A percentile compares a stretch with the other conserved stretches of the same genome.
phyloP scores from a whole-genome alignment of 2,888 invertebrate genomes.

The Agrotis puta region DNA sequence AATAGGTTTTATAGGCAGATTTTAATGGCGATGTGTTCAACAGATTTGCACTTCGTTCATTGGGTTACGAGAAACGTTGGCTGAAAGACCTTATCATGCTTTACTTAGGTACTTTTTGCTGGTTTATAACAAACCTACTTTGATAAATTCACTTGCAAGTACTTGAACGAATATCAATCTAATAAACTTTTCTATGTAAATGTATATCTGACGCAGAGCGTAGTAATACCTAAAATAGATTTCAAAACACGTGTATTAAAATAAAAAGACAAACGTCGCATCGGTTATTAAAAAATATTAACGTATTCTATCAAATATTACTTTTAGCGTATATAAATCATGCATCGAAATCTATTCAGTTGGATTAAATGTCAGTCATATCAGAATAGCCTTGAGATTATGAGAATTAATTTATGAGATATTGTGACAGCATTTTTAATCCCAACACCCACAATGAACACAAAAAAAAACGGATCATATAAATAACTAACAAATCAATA shows the following conservation, averaged over 20 bases:
- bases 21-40: conserved; percentile 86
- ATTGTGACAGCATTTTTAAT: conserved; percentile 11
- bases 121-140: background rate
- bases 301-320: no score
- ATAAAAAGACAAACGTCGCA: background rate
- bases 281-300: no score
- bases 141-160: background rate
- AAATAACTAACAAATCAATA: background rate
- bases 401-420: conserved; percentile 14
- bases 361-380: conserved; percentile 12
- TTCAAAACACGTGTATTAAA: background rate
- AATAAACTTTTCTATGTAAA: background rate
- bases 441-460: no score
- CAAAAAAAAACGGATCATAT: conserved; percentile 5
- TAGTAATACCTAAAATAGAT: background rate
- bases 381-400: conserved; percentile 19
- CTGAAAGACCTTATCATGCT: conserved; percentile 45
- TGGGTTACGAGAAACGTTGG: conserved; percentile 66
- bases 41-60: conserved; percentile 80
- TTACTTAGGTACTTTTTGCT: background rate
- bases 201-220: background rate
- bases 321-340: background rate
- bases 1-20: conserved; percentile 88
- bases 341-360: background rate
- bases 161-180: background rate